Conservation (phyloP, 2,888 invertebrate species). For the Ennomos quercinarius region DNA sequence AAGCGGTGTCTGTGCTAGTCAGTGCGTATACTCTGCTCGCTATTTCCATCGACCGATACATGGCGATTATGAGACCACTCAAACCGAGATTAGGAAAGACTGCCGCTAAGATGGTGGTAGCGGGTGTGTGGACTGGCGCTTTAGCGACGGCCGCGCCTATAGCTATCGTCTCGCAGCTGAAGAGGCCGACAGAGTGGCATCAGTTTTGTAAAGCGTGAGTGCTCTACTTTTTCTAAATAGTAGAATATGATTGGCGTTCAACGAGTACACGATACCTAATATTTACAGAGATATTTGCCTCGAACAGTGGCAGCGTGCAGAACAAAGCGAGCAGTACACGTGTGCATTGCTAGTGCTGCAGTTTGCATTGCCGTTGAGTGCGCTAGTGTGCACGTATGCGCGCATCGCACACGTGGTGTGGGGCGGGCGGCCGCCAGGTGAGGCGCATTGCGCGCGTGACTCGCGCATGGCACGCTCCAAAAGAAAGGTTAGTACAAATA, state of each 20-base stretch:
- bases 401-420: constrained; percentile 94
- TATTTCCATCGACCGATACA: constrained; percentile 95
- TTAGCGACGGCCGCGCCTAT: constrained; percentile 93
- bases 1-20: constrained; percentile 92
- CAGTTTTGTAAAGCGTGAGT: constrained; percentile 88
- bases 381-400: constrained; percentile 93
- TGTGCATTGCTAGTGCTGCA: constrained; percentile 92
- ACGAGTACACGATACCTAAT: constrained; percentile 27
- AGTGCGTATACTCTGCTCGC: constrained; percentile 96
- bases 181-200: constrained; percentile 87
- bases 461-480: constrained; percentile 94
- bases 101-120: constrained; percentile 88
- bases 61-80: constrained; percentile 95
- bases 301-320: constrained; percentile 88
- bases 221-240: constrained; percentile 3
- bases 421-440: constrained; percentile 94
- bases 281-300: constrained; percentile 88
- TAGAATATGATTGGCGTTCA: constrained; percentile 3
- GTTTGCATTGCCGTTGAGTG: constrained; percentile 92
- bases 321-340: constrained; percentile 90
- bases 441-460: constrained; percentile 93
- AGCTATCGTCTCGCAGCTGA: constrained; percentile 89
- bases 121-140: constrained; percentile 91
- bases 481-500: constrained; percentile 88
- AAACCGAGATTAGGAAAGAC: constrained; percentile 91